phyloP scores from a whole-genome alignment of 2,888 invertebrate species.

The Rotaria socialis region DNA sequence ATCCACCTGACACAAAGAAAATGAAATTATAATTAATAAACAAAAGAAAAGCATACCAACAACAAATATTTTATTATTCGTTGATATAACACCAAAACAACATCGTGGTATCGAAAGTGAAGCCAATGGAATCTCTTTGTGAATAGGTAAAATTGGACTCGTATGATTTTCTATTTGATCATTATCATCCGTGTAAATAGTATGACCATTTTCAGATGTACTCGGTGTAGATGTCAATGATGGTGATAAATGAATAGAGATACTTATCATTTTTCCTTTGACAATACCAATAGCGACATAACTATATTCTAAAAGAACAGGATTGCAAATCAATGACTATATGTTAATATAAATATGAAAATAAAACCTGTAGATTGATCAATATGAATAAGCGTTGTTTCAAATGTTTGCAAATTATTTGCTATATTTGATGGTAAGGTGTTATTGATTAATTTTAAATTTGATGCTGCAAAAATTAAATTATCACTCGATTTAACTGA shows the following conservation, averaged over 20 bases:
- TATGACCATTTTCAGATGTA: background rate
- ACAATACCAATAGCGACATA: constrained; percentile 40
- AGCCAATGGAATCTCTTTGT: constrained; percentile 7
- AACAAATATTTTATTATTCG: constrained; percentile 31
- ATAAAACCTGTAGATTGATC: constrained; percentile 33
- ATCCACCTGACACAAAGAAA: constrained; percentile 65
- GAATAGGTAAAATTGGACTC: background rate
- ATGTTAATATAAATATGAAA: background rate
- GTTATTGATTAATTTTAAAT: background rate
- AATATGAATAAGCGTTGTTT: constrained; percentile 39
- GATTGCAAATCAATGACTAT: too few species aligned
- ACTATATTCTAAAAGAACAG: background rate
- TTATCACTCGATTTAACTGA: background rate
- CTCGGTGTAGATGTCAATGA: background rate
- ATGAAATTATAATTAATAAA: constrained; percentile 14
- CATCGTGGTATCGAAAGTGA: background rate
- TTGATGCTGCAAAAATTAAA: background rate
- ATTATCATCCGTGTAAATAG: background rate
- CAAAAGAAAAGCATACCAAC: constrained; percentile 35
- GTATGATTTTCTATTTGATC: background rate
- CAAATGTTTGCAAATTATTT: background rate
- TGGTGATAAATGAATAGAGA: constrained; percentile 27
- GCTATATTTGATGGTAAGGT: background rate
- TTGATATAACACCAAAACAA: background rate
- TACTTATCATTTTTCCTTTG: constrained; percentile 41